Evolutionary conservation across 2,888 invertebrate genomes (phyloP).

Genomic region (Belgica antarctica): DNA sequence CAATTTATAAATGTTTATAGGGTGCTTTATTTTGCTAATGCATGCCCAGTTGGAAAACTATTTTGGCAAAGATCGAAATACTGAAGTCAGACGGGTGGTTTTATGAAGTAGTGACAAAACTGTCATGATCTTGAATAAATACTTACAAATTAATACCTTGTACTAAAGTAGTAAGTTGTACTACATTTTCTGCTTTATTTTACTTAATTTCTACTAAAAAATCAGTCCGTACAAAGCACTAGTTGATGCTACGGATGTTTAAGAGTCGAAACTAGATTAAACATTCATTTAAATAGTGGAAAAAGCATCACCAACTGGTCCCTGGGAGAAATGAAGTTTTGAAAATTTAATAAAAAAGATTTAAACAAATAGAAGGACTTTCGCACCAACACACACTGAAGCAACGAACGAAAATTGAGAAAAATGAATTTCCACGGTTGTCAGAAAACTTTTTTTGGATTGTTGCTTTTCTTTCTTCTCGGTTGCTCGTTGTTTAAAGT

Average conservation of each 20-base stretch:
- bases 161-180: too few species aligned
- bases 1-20: conserved; percentile 9
- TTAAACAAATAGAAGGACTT: conserved; percentile 25
- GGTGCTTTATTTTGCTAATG: conserved; percentile 7
- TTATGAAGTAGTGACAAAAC: too few species aligned
- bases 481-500: not conserved
- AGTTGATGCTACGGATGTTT: too few species aligned
- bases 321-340: not conserved
- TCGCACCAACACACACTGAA: conserved; percentile 12
- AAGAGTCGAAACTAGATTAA: too few species aligned
- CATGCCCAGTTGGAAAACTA: conserved; percentile 6
- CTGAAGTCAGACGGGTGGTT: too few species aligned
- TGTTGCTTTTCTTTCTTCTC: conserved; percentile 13
- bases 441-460: conserved; percentile 21
- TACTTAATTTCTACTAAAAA: too few species aligned
- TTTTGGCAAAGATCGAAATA: too few species aligned
- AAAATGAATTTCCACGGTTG: conserved; percentile 36
- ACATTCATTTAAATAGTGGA: too few species aligned
- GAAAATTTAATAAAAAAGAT: not conserved
- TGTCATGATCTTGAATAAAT: too few species aligned
- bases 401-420: not conserved
- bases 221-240: too few species aligned
- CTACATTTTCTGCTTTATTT: too few species aligned
- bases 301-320: not conserved
- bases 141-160: too few species aligned